Base-by-base conservation (phyloP, 2,113 vertebrate genomes). In the Tringa solitaria region DNA sequence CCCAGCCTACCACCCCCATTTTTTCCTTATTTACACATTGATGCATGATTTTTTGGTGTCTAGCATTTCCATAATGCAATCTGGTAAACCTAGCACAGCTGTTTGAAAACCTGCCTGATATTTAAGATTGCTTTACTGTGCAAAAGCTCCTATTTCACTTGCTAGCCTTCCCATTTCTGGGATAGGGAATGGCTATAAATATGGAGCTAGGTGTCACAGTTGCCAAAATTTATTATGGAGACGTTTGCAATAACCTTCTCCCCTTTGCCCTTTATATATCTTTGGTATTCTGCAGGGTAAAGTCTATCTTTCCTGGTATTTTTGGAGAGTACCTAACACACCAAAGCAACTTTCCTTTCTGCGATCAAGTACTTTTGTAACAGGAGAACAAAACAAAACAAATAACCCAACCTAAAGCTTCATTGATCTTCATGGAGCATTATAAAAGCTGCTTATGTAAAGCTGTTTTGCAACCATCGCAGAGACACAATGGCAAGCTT, bases 1-100 rank as follows among this genome's bases (percentile, higher is more conserved):
- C 94, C 96, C 92, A 95, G 83, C 83, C 87, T 95, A 63, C 95
- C 92, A 95, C 93, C 91, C 88, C 63, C 76, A 72, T 94, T 95
- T 85, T 64, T 20, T 27, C 78, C 61, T 80, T 86, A 95, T 89
- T 93, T 91, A 65, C 93, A 73, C 87, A 93, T 69, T 80, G 75
- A 50, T 80, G 94, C 53, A 79, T 41, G 83, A 43, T 48, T 83
- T 91, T 94, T 93, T 53, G 81, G 90, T 72, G 65, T 48, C 91
- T 83, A 59, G 82, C 73, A 51, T 95, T 87, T 73, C 86, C 70
- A 28, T 57, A 61, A 61, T 79, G 84, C 87, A 81, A 63, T 51
- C 64, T 84, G 93, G 82, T 46, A 83, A 91, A 94, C 79, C 79
- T 88, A 85, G 90, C 63, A 84, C 78, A 93, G 92, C 70, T 95